phyloP scores from a whole-genome alignment of 2,797 vertebrate genomes.

The Amblyraja radiata region DNA sequence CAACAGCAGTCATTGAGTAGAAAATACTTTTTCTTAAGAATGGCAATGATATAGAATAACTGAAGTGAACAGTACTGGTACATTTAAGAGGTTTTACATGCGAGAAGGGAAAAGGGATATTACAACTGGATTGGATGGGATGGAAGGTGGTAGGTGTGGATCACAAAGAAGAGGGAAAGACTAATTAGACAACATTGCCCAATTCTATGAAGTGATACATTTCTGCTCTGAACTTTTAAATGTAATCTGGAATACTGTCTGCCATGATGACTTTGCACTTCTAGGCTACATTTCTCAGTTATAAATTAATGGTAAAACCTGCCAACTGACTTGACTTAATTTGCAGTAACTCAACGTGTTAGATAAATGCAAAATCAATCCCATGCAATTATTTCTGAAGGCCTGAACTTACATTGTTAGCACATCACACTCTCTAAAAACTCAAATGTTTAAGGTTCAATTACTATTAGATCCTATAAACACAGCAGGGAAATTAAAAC shows the following conservation, averaged over 20 bases:
- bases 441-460: background rate
- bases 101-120: no score
- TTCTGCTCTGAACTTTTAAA: background rate
- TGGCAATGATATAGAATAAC: no score
- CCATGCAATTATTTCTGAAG: background rate
- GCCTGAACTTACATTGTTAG: constrained; percentile 12
- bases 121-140: no score
- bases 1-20: no score
- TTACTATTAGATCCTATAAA: background rate
- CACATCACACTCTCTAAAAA: background rate
- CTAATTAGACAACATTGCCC: no score
- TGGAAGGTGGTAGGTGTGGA: background rate
- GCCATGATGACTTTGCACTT: background rate
- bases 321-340: background rate
- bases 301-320: constrained; percentile 13
- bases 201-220: background rate
- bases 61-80: no score
- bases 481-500: constrained; percentile 11
- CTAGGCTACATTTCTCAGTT: background rate
- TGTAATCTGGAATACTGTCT: background rate
- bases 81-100: no score
- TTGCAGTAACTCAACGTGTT: constrained; percentile 20
- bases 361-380: constrained; percentile 25
- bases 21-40: no score
- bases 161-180: background rate